Conservation (phyloP, 2,888 invertebrate genomes). For the Xylocampa areola region DNA sequence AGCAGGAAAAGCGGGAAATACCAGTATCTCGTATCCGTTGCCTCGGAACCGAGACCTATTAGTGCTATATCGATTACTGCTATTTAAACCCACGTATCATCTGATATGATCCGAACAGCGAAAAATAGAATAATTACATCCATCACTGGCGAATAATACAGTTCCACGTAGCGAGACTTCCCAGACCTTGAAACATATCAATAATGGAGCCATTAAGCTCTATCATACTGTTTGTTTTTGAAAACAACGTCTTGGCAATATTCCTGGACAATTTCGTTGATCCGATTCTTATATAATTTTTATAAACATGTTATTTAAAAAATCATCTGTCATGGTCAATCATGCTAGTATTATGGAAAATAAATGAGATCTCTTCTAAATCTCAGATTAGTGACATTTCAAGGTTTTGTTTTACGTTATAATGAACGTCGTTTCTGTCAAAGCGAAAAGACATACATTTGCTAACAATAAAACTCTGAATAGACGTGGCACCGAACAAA, state of each 20-base stretch:
- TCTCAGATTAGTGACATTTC: slow-evolving; percentile 11
- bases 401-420: slow-evolving; percentile 22
- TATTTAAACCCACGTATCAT: slow-evolving; percentile 38
- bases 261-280: slow-evolving; percentile 26
- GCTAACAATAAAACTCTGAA: slow-evolving; percentile 14
- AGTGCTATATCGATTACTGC: slow-evolving; percentile 45
- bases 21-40: slow-evolving; percentile 20
- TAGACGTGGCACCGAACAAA: slow-evolving; percentile 10
- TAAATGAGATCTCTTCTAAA: slow-evolving; percentile 6
- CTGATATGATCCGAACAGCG: slow-evolving; percentile 26
- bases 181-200: slow-evolving; percentile 44
- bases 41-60: slow-evolving; percentile 28
- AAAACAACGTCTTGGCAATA: slow-evolving; percentile 48
- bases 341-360: slow-evolving; percentile 9
- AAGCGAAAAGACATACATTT: slow-evolving; percentile 13
- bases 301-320: neutral
- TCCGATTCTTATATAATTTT: slow-evolving; percentile 23
- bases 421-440: slow-evolving; percentile 16
- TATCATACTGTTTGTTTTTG: slow-evolving; percentile 28
- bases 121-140: slow-evolving; percentile 49
- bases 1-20: slow-evolving; percentile 34
- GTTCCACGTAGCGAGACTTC: slow-evolving; percentile 34
- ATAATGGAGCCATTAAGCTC: slow-evolving; percentile 51
- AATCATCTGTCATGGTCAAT: slow-evolving; percentile 9
- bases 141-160: slow-evolving; percentile 40